These are phyloP conservation scores for Protobothrops mucrosquamatus DNA, from an alignment of 2,113 vertebrate genomes.

Conservation along the genomic window DNA sequence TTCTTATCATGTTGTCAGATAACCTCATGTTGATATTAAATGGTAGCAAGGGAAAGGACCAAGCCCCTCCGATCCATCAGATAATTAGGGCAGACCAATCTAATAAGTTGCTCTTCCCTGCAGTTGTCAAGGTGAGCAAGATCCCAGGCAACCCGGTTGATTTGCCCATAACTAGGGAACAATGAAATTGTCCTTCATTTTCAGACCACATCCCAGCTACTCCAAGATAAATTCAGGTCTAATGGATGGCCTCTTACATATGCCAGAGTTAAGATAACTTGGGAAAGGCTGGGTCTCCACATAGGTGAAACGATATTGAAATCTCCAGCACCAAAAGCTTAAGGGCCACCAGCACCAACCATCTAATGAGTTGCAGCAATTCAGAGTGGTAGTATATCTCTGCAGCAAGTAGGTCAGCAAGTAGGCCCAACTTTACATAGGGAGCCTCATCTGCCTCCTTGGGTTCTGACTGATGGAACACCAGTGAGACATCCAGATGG, in stretches of 20 bases:
- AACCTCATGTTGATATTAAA: neutral
- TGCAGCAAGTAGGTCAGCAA: neutral
- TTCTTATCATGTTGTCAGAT: neutral
- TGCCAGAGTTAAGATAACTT: neutral
- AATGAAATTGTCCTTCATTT: neutral
- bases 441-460: neutral
- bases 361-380: neutral
- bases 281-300: neutral
- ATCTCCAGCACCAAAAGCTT: neutral
- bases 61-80: neutral
- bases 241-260: neutral
- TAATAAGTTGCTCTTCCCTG: neutral
- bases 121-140: neutral
- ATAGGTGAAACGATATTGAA: neutral
- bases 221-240: neutral
- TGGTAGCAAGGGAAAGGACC: neutral
- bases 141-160: neutral
- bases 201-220: neutral
- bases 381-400: neutral
- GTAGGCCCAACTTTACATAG: neutral
- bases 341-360: neutral
- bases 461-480: neutral
- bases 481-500: neutral
- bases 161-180: neutral
- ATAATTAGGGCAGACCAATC: neutral